phyloP scores from a whole-genome alignment of 1,140 invertebrate species.

The Diuraphis noxia region DNA sequence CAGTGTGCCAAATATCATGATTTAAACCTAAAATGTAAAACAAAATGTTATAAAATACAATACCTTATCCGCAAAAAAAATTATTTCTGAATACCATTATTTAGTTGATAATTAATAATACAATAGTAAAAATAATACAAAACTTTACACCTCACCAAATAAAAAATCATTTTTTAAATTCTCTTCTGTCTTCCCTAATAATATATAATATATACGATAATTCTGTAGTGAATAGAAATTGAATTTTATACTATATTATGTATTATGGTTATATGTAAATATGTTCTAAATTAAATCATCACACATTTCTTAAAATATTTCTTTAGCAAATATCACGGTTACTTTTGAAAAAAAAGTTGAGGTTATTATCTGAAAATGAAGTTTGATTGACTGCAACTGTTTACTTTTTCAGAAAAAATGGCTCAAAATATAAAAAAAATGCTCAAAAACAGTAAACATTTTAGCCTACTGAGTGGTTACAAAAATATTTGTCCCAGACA shows the following conservation, averaged over 20 bases:
- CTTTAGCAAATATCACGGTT: background rate
- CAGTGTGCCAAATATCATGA: slow-evolving; percentile 85
- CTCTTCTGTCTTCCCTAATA: too few relatives aligned
- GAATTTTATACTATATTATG: background rate
- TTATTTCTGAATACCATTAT: background rate
- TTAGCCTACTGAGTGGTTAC: background rate
- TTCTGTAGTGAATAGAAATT: background rate
- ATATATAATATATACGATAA: too few relatives aligned
- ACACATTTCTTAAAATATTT: background rate
- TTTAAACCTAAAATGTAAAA: slow-evolving; percentile 67
- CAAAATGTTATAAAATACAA: background rate
- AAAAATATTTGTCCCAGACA: too few relatives aligned
- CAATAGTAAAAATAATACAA: background rate
- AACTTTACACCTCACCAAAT: background rate
- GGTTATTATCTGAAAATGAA: background rate
- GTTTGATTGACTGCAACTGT: background rate
- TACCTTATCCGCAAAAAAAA: background rate
- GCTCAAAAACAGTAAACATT: background rate
- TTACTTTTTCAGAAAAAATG: background rate
- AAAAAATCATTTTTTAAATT: background rate
- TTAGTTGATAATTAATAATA: background rate
- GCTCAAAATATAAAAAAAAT: background rate
- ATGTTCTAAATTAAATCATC: background rate
- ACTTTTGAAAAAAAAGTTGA: background rate
- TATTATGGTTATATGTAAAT: background rate